A percentile compares a stretch with the other conserved stretches of the same genome.
phyloP scores from a whole-genome alignment of 2,113 vertebrate genomes.

The Corythornis cristatus region DNA sequence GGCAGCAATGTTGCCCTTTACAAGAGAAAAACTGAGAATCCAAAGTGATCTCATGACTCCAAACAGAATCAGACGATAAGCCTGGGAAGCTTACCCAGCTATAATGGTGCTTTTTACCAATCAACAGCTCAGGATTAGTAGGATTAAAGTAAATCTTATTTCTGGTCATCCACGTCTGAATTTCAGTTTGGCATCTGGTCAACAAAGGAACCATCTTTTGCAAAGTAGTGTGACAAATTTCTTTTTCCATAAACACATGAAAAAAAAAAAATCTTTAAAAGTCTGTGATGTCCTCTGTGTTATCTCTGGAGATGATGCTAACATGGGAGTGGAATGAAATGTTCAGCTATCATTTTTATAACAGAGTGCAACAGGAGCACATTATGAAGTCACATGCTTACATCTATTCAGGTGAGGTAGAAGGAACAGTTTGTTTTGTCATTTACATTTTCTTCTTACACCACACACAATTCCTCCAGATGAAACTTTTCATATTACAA shows the following conservation, averaged over 20 bases:
- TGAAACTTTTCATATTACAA: not conserved
- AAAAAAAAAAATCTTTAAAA: not conserved
- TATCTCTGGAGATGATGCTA: not conserved
- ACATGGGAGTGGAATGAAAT: conserved; percentile 8
- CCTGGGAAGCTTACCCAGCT: conserved; percentile 50
- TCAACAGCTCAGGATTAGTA: conserved; percentile 64
- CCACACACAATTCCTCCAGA: not conserved
- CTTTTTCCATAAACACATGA: conserved; percentile 3
- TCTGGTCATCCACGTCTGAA: conserved; percentile 59
- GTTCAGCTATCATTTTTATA: not conserved
- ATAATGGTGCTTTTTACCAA: conserved; percentile 61
- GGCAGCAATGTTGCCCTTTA: not conserved
- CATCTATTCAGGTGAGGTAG: not conserved
- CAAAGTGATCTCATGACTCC: conserved; percentile 37
- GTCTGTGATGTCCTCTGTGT: not conserved
- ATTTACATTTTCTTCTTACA: not conserved
- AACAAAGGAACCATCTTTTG: conserved; percentile 10
- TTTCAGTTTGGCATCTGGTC: conserved; percentile 56
- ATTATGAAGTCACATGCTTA: not conserved
- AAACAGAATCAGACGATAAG: conserved; percentile 43
- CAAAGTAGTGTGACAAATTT: conserved; percentile 40
- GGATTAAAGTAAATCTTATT: conserved; percentile 69
- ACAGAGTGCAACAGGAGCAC: not conserved
- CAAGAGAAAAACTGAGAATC: not conserved
- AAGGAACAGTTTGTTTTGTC: not conserved